phyloP scores from a whole-genome alignment of 2,113 vertebrate genomes.

The Castor canadensis region DNA sequence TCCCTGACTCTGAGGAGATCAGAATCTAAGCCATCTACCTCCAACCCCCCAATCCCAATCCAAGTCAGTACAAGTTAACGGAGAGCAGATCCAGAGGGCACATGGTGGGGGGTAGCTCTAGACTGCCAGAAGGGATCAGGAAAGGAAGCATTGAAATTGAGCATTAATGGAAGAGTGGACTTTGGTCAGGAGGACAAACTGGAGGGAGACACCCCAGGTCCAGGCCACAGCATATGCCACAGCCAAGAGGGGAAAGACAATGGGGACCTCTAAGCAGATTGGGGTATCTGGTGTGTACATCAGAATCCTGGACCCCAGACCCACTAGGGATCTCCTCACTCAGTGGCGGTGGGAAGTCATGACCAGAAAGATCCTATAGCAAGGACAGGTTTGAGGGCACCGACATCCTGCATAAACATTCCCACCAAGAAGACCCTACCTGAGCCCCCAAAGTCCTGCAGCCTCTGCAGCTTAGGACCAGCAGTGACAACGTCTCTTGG shows the following conservation, averaged over 20 bases:
- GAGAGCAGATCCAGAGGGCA: neutral
- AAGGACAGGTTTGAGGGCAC: neutral
- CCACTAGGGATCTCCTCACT: neutral
- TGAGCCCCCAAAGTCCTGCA: neutral
- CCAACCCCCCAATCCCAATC: neutral
- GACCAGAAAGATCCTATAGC: neutral
- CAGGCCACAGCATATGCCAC: neutral
- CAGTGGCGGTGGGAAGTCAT: neutral
- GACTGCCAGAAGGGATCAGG: neutral
- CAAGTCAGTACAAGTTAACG: neutral
- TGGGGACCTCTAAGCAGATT: neutral
- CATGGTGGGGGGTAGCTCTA: neutral
- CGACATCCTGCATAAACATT: neutral
- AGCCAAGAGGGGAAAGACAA: neutral
- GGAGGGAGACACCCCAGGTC: neutral
- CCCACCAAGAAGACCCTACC: neutral
- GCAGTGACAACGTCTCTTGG: constrained; percentile 82
- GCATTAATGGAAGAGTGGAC: neutral
- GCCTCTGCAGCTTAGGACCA: constrained; percentile 31
- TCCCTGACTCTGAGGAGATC: neutral
- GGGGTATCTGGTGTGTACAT: neutral
- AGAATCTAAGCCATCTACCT: neutral
- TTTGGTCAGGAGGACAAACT: neutral
- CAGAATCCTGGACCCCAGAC: neutral
- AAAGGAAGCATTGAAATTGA: neutral